Percentiles rank a stretch among this genome's conserved stretches.
Conservation (phyloP, 35 echinoderm and acorn worm species). For the Ophiothrix spiculata region DNA sequence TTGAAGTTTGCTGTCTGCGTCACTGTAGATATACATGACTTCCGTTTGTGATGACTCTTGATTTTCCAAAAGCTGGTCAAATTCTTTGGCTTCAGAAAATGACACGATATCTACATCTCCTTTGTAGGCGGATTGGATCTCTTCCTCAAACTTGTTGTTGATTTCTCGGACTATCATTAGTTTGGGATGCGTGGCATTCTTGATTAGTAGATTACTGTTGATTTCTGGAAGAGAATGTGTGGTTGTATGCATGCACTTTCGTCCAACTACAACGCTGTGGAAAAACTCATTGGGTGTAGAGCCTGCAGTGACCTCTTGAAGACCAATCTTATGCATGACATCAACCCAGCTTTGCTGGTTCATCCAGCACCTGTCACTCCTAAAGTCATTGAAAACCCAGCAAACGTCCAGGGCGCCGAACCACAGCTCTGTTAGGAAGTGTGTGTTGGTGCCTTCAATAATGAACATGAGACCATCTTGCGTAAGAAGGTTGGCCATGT, state of each 20-base stretch:
- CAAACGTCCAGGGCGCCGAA: constrained; percentile 77
- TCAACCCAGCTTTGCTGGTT: constrained; percentile 48
- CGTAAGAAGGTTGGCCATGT: constrained; percentile 64
- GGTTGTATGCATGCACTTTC: constrained; percentile 17
- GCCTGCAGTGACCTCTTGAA: constrained; percentile 57
- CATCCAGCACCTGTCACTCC: constrained; percentile 71
- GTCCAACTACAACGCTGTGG: constrained; percentile 74
- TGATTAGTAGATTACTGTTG: background rate
- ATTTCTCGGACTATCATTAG: background rate
- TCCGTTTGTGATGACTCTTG: background rate
- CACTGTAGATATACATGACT: constrained; percentile 29
- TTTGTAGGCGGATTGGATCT: constrained; percentile 16
- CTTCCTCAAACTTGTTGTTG: background rate
- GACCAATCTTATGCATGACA: constrained; percentile 47
- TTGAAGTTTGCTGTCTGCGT: constrained; percentile 13
- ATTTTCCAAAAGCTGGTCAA: background rate
- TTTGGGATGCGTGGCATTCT: background rate
- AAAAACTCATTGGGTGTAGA: constrained; percentile 69
- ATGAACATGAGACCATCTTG: constrained; percentile 80
- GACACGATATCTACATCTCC: background rate
- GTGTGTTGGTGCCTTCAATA: constrained; percentile 59
- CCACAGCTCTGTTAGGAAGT: constrained; percentile 66
- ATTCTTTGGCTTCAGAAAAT: background rate
- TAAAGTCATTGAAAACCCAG: constrained; percentile 74
- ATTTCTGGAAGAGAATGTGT: background rate